Conservation (phyloP, 2,797 vertebrate species). For the Hydrophis major region DNA sequence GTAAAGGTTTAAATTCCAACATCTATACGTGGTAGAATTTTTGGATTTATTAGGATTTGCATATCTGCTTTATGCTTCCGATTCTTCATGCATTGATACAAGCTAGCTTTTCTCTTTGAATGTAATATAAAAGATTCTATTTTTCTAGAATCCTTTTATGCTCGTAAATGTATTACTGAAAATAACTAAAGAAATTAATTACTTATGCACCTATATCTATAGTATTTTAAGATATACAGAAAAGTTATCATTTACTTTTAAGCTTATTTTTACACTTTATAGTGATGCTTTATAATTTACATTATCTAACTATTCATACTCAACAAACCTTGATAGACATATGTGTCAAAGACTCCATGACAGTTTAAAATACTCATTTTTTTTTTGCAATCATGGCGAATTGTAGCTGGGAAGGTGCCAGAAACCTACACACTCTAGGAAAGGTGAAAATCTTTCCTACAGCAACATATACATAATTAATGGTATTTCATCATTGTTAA, state of each 20-base stretch:
- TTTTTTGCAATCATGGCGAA: constrained; percentile 40
- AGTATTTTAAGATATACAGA: too few species aligned
- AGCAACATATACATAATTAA: constrained; percentile 58
- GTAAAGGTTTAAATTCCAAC: not conserved
- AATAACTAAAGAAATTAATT: not conserved
- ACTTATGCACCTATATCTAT: not conserved
- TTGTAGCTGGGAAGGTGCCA: constrained; percentile 56
- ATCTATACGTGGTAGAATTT: not conserved
- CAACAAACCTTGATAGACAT: constrained; percentile 32
- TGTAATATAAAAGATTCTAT: not conserved
- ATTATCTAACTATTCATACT: not conserved
- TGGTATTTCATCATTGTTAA: constrained; percentile 58
- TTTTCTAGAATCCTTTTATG: not conserved
- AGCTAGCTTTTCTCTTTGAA: not conserved
- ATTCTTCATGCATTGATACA: not conserved
- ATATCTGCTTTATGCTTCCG: not conserved
- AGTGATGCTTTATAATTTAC: not conserved
- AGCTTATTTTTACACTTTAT: not conserved
- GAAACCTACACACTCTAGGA: constrained; percentile 51
- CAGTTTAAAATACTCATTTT: constrained; percentile 36
- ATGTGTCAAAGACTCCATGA: constrained; percentile 45
- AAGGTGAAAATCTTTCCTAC: constrained; percentile 65
- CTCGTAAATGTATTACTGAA: not conserved
- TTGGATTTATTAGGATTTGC: not conserved
- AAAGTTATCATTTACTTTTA: not conserved